Base-by-base conservation (phyloP, 2,113 vertebrate genomes). In the Riparia riparia region DNA sequence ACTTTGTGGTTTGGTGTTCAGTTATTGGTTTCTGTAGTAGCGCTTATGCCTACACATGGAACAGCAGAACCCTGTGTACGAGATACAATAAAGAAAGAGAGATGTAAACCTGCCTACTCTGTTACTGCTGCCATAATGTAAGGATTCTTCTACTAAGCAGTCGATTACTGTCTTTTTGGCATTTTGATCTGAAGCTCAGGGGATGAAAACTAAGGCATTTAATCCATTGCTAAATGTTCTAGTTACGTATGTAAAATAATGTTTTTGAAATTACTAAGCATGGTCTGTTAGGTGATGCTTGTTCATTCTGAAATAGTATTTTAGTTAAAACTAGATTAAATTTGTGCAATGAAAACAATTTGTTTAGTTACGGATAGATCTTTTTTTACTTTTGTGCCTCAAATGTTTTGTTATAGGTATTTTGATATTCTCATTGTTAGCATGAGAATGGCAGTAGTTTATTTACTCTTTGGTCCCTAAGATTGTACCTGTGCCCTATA, bases 21-120 rank as follows among this genome's bases (percentile, higher is more conserved):
- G 76, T 92, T 95, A 93, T 34, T 86, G 89, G 89, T 96, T 97
- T 95, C 89, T 95, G 90, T 94, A 94, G 92, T 93, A 93, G 89
- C 0, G 11, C 86, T 95, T 86, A 68, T 61, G 92, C 56, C 90
- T 93, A 82, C 81, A 68, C 39, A 51, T 65, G 77, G 78, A 95
- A 94, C 86, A 93, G 82, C 85, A 91, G 82, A 90, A 95, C 91
- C 56, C 84, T 78, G 88, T 95, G 54, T 94, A 61, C 0, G 2
- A 94, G 87, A 17, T 92, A 89, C 57, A 92, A 78, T 90, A 90
- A 96, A 93, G 92, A 80, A 93, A 83, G 78, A 85, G 63, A 84
- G 86, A 72, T 91, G 82, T 89, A 95, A 94, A 73, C 91, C 91
- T 72, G 15, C 90, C 73, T 53, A 1, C 66, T 88, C 56, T 88